Evolutionary conservation across 2,888 invertebrate genomes (phyloP), one percentile per base, ranked within the genome.

Genomic region (Pyrrhia umbra): DNA sequence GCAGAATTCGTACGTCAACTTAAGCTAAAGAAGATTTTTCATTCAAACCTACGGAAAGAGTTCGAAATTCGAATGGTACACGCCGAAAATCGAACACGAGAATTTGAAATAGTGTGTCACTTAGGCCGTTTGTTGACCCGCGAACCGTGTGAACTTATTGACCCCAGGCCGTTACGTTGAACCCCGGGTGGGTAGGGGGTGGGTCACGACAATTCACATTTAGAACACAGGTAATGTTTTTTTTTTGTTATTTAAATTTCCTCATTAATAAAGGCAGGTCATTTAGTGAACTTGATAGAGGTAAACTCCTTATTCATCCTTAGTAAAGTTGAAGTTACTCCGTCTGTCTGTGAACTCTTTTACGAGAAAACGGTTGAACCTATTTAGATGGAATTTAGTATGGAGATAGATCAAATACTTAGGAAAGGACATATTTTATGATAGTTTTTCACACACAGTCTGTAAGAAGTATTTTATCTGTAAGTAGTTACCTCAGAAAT

Each of bases 111-210:
- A 83, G 78, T 79, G 60, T 73, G 64, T 70, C 70, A 70, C 42
- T 70, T 68, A 58, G 80, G 68, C 58, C 85, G 87, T 87, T 70
- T 85, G 79, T 73, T 84, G 88, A 88, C 86, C 87, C 82, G 77
- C 86, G 85, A 85, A 85, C 83, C 67, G 55, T 50, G 55, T 80
- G 78, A 78, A 79, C 79, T 82, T 75, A 43, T 49, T 83, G 81
- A 82, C 80, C 85, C 71, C 75, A 64, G 61, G 60, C 30, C 47
- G 62, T 68, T 40, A 50, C 64, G 64, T 72, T 72, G 74, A 71
- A 54, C 74, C 68, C 63, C 57, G 34, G 45, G 43, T 45, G 15
- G 59, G 46, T 51, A 66, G 66, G 68, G 71, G 71, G 62, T 73
- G 63, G 66, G 69, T 51, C 47, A 59, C 23, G 8, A 51, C 27